These are phyloP conservation scores for Mycalesis mineus DNA, from an alignment of 2,888 invertebrate genomes.

Conservation along the genomic window DNA sequence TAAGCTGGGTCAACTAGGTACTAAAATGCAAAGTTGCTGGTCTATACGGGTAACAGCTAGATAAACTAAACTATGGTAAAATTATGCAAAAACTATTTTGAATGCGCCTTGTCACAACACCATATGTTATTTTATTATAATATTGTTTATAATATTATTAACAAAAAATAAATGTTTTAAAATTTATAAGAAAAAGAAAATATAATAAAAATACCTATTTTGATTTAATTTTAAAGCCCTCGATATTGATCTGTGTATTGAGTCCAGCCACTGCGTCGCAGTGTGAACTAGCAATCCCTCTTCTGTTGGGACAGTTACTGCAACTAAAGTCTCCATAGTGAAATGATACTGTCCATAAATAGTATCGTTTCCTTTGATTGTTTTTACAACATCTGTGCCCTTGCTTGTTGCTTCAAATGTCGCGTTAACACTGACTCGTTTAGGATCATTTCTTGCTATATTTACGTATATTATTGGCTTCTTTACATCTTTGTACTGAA, in stretches of 20 bases:
- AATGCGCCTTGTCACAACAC: no score
- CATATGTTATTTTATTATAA: no score
- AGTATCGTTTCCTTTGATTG: slow-evolving; percentile 76
- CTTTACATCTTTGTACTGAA: slow-evolving; percentile 69
- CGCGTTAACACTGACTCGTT: slow-evolving; percentile 40
- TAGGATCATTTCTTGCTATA: slow-evolving; percentile 45
- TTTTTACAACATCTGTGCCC: slow-evolving; percentile 59
- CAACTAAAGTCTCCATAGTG: slow-evolving; percentile 82
- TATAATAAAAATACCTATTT: slow-evolving; percentile 63
- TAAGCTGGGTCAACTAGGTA: no score
- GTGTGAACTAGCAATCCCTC: slow-evolving; percentile 81
- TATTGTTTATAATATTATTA: no score
- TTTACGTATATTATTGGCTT: slow-evolving; percentile 50
- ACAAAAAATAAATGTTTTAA: no score
- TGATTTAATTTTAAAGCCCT: slow-evolving; percentile 68
- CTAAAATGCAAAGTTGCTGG: no score
- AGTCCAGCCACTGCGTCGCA: slow-evolving; percentile 76
- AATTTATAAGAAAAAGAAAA: no score
- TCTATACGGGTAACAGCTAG: no score
- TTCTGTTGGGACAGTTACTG: slow-evolving; percentile 80
- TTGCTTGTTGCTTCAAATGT: slow-evolving; percentile 49
- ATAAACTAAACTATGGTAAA: no score
- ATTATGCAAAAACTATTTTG: no score
- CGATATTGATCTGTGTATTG: slow-evolving; percentile 68
- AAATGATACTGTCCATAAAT: slow-evolving; percentile 82